Evolutionary conservation across 2,797 vertebrate species (phyloP).

Genomic region (Lagodon rhomboides): DNA sequence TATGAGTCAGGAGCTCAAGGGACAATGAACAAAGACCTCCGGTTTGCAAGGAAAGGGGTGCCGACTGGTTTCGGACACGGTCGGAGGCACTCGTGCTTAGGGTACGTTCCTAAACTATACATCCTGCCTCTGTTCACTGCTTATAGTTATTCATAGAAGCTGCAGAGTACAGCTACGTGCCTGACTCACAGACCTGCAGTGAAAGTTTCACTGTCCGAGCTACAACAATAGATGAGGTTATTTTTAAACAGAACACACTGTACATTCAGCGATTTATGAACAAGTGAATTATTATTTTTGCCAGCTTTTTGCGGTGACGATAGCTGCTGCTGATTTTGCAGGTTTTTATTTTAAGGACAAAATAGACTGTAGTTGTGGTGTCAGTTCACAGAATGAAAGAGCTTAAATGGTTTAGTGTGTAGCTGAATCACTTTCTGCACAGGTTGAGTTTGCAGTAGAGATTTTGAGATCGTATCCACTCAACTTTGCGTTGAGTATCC

Average conservation of each 20-base stretch:
- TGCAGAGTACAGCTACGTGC: background rate
- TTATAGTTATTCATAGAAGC: constrained; percentile 37
- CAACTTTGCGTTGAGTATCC: background rate
- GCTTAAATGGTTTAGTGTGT: background rate
- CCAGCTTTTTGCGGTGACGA: background rate
- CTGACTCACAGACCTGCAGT: background rate
- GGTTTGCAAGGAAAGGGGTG: constrained; percentile 70
- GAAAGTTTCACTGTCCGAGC: background rate
- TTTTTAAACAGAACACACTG: background rate
- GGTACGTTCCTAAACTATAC: constrained; percentile 77
- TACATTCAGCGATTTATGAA: background rate
- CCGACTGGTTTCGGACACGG: constrained; percentile 72
- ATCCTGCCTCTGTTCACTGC: constrained; percentile 16
- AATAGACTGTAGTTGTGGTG: background rate
- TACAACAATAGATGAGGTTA: background rate
- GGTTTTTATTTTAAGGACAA: too few species aligned
- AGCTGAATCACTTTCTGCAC: background rate
- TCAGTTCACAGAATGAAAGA: background rate
- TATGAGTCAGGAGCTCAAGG: constrained; percentile 43
- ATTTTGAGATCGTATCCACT: background rate
- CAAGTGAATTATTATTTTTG: background rate
- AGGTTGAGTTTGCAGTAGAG: background rate
- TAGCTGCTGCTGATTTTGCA: background rate
- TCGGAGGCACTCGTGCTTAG: constrained; percentile 85
- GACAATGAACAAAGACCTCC: constrained; percentile 82